Base-by-base conservation (phyloP, 2,113 vertebrate genomes). In the Microtus montanus region DNA sequence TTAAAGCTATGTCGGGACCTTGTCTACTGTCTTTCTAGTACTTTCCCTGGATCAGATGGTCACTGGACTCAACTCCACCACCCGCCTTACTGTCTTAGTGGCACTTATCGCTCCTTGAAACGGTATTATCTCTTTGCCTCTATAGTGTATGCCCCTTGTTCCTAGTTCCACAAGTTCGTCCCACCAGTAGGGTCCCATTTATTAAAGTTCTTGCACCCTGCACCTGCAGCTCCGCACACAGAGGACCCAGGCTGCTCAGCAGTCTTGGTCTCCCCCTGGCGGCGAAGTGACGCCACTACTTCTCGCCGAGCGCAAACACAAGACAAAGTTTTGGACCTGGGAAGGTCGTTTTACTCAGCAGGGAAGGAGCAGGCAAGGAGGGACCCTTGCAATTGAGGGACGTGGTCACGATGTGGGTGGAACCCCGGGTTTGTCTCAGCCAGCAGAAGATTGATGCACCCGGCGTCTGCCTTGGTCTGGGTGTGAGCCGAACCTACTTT, bases 201-300 rank as follows among this genome's bases (percentile, higher is more conserved):
- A 61, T 87, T 78, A 20, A 79, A 80, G 52, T 12, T 15, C n/a
- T n/a, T 17, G 35, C 78, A 30, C 41, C 3, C 3, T 0, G 64
- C 19, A 20, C 52, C 33, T 24, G 4, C 35, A 7, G 82, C 10
- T 38, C 35, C 15, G 2, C 5, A 87, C 10, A 71, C 7, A 19
- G 30, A 66, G 4, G 19, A 61, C 85, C 47, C 80, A 35, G 0
- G 66, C 61, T 7, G 33, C 22, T 52, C 49, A 38, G 44, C 33
- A 14, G 41, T 90, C 11, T 80, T 30, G 75, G 22, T 14, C 87
- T 28, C 84, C 93, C 94, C 58, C 94, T 96, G 85, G 94, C 47
- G 92, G 88, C 87, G 30, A 49, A 11, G n/a, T 5, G 26, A 11
- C 35, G 63, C 71, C 83, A 95, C 64, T 87, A 84, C 79, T 12